phyloP scores from a whole-genome alignment of 2,888 invertebrate species.

The Meganola albula region DNA sequence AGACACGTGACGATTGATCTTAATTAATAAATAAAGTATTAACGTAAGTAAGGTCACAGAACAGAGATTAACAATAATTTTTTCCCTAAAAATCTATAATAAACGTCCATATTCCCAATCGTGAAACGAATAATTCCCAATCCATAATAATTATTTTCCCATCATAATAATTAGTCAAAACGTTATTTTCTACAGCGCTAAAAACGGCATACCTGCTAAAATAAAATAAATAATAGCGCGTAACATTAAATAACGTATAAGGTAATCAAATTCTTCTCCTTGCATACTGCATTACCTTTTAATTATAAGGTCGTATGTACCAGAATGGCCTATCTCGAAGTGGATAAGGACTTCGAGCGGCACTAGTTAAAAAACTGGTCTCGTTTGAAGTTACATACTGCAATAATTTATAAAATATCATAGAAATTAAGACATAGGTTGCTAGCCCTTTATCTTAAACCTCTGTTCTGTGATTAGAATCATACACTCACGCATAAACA shows the following conservation, averaged over 20 bases:
- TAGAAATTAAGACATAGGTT: conserved; percentile 27
- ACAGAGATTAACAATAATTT: conserved; percentile 35
- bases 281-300: conserved; percentile 22
- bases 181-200: no score
- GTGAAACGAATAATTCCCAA: conserved; percentile 18
- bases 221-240: no score
- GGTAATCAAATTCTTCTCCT: no score
- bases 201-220: no score
- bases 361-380: conserved; percentile 3
- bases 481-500: conserved; percentile 61
- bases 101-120: conserved; percentile 13
- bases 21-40: conserved; percentile 55
- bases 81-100: conserved; percentile 17
- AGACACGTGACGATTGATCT: conserved; percentile 65
- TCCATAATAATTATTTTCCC: no score
- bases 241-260: no score
- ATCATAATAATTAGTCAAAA: no score
- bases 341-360: conserved; percentile 17
- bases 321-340: conserved; percentile 13
- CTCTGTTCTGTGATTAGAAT: conserved; percentile 50
- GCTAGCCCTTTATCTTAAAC: conserved; percentile 23
- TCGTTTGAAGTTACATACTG: conserved; percentile 22
- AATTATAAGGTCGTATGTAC: conserved; percentile 26
- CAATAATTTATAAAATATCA: conserved; percentile 24
- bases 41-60: conserved; percentile 55